Base-by-base conservation (phyloP, 2,113 vertebrate species). In the Elaphurus davidianus region DNA sequence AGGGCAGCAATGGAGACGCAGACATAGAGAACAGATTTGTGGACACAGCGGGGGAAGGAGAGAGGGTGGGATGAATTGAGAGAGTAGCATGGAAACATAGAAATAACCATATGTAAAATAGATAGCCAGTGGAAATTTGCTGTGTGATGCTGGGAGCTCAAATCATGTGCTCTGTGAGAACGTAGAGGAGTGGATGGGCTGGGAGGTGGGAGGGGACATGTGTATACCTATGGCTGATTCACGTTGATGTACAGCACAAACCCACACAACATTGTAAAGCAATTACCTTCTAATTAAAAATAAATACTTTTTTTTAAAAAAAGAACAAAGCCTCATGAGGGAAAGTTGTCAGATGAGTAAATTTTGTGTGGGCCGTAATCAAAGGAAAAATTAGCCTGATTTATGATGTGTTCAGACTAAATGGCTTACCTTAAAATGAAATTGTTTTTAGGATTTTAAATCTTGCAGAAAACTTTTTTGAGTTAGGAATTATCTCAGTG, bases 331-430 rank as follows among this genome's bases (percentile, higher is more conserved):
- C 33, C 19, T 95, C 15, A n/a, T 27, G 45, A 94, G 91, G 50
- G 87, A 94, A 90, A 87, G 28, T 90, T 95, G 86, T 76, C 59
- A 81, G 9, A 87, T 17, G 52, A 96, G 23, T 82, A 95, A 30
- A 74, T 59, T 59, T 96, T 95, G 81, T 86, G 86, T 62, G 12
- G 59, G 43, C 86, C 9, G n/a, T 76, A 96, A 76, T 33, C 62
- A 93, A 62, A 95, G 60, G 60, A 87, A 87, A 97, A 90, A 87
- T 87, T 76, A 76, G 27, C 90, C 59, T 87, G 27, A 14, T 55
- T 87, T 64, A 33, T 83, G 55, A 64, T 83, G 5, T 88, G 30
- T 79, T 21, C 57, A 50, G 40, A 92, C 62, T 64, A 47, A 83
- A 33, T 52, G 33, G 60, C 50, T 59, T 47, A 81, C 19, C 13